Conservation (phyloP, 1,140 invertebrate species). For the Bombyx mori region ASM3026992v2 NC_085122.1:6836501-6837000, state of each 20-base stretch:
- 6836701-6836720: slow-evolving; percentile 54
- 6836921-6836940: slow-evolving; percentile 44
- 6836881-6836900: slow-evolving; percentile 48
- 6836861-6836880: slow-evolving; percentile 55
- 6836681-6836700: slow-evolving; percentile 63
- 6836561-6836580: slow-evolving; percentile 63
- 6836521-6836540: slow-evolving; percentile 68
- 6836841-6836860: slow-evolving; percentile 55
- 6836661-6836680: slow-evolving; percentile 72
- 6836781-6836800: slow-evolving; percentile 45
- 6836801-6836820: slow-evolving; percentile 50
- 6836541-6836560: slow-evolving; percentile 64
- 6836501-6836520: slow-evolving; percentile 58
- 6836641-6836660: slow-evolving; percentile 85
- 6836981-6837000: slow-evolving; percentile 39
- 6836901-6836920: slow-evolving; percentile 50
- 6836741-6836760: slow-evolving; percentile 60
- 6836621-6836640: slow-evolving; percentile 86
- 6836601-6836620: slow-evolving; percentile 77
- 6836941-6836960: slow-evolving; percentile 44
- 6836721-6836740: slow-evolving; percentile 49
- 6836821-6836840: slow-evolving; percentile 48
- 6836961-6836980: slow-evolving; percentile 19
- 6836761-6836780: slow-evolving; percentile 55
- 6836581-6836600: slow-evolving; percentile 67